phyloP scores from a whole-genome alignment of 1,140 invertebrate genomes.

The Diorhabda sublineata region DNA sequence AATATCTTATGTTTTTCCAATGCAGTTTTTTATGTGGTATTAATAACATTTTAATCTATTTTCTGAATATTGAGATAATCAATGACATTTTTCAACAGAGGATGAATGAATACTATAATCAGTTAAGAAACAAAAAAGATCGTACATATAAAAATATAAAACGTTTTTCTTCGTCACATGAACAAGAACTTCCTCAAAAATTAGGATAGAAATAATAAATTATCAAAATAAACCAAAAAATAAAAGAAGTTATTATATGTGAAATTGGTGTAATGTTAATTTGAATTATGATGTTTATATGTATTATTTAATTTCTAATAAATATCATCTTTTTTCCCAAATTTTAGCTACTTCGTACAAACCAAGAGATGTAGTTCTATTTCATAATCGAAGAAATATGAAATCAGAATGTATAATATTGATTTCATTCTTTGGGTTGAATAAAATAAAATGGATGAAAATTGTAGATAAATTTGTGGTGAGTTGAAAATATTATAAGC shows the following conservation, averaged over 20 bases:
- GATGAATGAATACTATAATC: too few relatives aligned
- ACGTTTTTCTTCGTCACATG: not conserved
- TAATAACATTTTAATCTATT: too few relatives aligned
- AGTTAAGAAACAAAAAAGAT: not conserved
- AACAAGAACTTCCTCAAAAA: not conserved
- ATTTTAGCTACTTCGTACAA: not conserved
- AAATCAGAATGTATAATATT: constrained; percentile 10
- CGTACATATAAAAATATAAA: not conserved
- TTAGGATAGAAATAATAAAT: not conserved
- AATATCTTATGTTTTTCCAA: too few relatives aligned
- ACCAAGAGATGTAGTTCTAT: constrained; percentile 14
- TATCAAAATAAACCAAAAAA: not conserved
- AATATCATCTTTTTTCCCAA: not conserved
- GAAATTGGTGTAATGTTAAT: not conserved
- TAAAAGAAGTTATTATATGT: not conserved
- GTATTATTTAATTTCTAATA: not conserved
- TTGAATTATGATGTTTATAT: not conserved
- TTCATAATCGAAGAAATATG: constrained; percentile 11
- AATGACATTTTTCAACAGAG: too few relatives aligned
- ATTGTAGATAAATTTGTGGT: not conserved
- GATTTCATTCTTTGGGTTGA: constrained; percentile 3
- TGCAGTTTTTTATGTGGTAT: too few relatives aligned
- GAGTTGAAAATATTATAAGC: not conserved
- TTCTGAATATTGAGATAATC: too few relatives aligned
- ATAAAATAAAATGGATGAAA: constrained; percentile 2